Evolutionary conservation across 2,888 invertebrate species (phyloP), one percentile per base, ranked within the genome.

Genomic region (Polietes domitor): DNA sequence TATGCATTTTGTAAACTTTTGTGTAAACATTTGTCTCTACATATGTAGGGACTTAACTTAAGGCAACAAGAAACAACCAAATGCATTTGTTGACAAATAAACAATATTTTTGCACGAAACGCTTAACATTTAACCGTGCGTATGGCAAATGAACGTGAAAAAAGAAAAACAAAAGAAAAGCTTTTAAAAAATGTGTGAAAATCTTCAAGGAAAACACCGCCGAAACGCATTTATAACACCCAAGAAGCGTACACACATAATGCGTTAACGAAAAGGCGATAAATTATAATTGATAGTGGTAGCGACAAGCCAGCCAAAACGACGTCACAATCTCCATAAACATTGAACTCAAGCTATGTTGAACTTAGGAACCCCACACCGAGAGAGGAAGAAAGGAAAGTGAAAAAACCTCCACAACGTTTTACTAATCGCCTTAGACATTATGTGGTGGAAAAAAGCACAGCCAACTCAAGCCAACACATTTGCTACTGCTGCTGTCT

Each of bases 1-100:
- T 84, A 84, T 21, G 41, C 24, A 68, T 68, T 68, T 68, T 41
- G 41, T 68, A 68, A 68, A 68, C 21, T 68, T 26, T 41, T 41
- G 68, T 68, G 24, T 68, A 43, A 68, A 68, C 37, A 68, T 68
- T 68, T 68, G 61, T 61, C 61, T 28, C 61, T 28, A 61, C 61
- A 58, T 24, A 58, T 24, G 58, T 15, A 50, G 2, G 19, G 5
- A 53, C 24, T 58, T 58, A 58, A 43, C 21, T 24, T 24, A 19
- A 19, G n/a, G 68, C 37, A 37, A 68, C 24, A 21, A 41, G 9
- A 37, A 53, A 21, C 24, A 3, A 43, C 6, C 80, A 81, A 77
- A 50, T 76, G 41, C 63, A 78, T 83, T 79, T 72, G 10, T 26
- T 26, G 41, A 47, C 15, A 47, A 47, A 47, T 28, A 28, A 58